phyloP scores from a whole-genome alignment of 23 tunicate species.

The Halocynthia roretzi region DNA sequence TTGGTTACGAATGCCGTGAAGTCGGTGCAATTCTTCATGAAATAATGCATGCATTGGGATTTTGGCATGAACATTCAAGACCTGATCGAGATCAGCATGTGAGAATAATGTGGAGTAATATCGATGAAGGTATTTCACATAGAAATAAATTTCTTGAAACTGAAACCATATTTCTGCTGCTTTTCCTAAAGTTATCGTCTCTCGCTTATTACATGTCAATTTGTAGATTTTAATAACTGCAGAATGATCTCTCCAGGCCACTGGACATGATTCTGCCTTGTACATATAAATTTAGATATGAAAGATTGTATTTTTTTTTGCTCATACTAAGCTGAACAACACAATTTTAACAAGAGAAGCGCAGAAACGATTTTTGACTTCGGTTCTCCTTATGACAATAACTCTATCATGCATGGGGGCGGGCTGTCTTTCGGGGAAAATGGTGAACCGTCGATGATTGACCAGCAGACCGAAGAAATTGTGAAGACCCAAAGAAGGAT shows the following conservation, averaged over 20 bases:
- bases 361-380: slow-evolving; percentile 17
- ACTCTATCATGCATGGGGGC: slow-evolving; percentile 18
- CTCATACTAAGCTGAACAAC: slow-evolving; percentile 4
- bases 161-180: too few relatives aligned
- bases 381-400: slow-evolving; percentile 10
- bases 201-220: too few relatives aligned
- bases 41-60: slow-evolving; percentile 16
- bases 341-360: slow-evolving; percentile 25
- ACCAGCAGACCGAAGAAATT: slow-evolving; percentile 1
- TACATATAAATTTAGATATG: too few relatives aligned
- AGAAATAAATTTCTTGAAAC: too few relatives aligned
- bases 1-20: slow-evolving; percentile 7
- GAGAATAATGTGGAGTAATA: slow-evolving; percentile 13
- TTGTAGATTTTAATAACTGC: too few relatives aligned
- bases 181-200: too few relatives aligned
- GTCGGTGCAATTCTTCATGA: slow-evolving; percentile 18
- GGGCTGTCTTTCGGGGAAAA: slow-evolving; percentile 7
- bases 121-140: not conserved
- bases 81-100: slow-evolving; percentile 22
- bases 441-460: slow-evolving; percentile 10
- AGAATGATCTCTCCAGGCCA: too few relatives aligned
- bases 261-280: too few relatives aligned
- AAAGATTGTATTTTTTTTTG: too few relatives aligned
- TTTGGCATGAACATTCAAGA: slow-evolving; percentile 28
- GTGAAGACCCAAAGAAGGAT: slow-evolving; percentile 13